Base-by-base conservation (phyloP, 2,888 invertebrate genomes). In the Halictus quadricinctus region DNA sequence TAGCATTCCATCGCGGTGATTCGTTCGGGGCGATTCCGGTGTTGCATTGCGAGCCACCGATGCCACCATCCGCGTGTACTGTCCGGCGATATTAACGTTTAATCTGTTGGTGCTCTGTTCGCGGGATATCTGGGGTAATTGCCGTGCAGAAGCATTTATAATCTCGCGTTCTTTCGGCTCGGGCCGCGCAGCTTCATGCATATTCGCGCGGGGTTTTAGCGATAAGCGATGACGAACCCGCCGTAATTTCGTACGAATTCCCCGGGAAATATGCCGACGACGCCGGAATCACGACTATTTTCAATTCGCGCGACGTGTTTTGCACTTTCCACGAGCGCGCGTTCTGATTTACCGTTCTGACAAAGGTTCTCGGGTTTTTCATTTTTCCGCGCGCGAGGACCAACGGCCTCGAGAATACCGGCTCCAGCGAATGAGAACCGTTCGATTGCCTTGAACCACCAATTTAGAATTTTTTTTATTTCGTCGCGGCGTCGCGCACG, bases 51-150 rank as follows among this genome's bases (percentile, higher is more conserved):
- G 48, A 60, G 72, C 75, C 25, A 36, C 70, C 64, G 64, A 72
- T 54, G 21, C 7, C 54, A 54, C 21, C 54, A n/a, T 54, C 36
- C 46, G 73, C 54, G 80, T 69, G 54, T 73, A 78, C 78, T 64
- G 84, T 69, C 79, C 79, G 69, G 73, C 64, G 81, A 83, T 87
- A 88, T 90, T 88, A 89, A 87, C 84, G 85, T 88, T 87, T 81
- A 75, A 87, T 87, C 81, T 76, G 84, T 84, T 80, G 70, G 70
- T 41, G 76, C 50, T 64, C 64, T 7, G 72, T 25, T 46, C 58
- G 75, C 77, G 48, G 70, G 64, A 70, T 72, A 77, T 88, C 83
- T 86, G 77, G 84, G 84, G 43, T 86, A 88, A 88, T 88, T 88
- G 80, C 73, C 73, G 76, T 46, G 74, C 85, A 54, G 64, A 18